These are phyloP conservation scores for Sebastes vulpes DNA, from an alignment of 2,797 vertebrate species.

Conservation along the genomic window DNA sequence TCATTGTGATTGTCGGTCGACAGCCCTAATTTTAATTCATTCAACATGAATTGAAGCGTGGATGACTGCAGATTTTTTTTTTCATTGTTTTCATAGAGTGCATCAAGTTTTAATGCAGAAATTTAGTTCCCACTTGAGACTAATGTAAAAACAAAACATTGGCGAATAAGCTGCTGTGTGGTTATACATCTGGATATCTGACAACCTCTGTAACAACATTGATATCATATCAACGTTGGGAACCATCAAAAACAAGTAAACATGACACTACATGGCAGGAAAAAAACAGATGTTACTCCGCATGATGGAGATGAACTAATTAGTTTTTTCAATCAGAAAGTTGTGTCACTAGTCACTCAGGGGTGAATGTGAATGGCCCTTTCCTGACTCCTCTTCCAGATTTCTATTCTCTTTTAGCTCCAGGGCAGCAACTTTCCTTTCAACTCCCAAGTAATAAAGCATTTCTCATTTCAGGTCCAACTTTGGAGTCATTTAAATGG, in stretches of 20 bases:
- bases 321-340: slow-evolving; percentile 46
- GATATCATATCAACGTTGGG: background rate
- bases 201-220: background rate
- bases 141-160: background rate
- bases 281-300: background rate
- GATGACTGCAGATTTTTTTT: background rate
- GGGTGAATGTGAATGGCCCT: slow-evolving; percentile 32
- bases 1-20: no score
- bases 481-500: slow-evolving; percentile 48
- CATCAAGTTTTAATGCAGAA: background rate
- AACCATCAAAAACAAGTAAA: background rate
- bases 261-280: slow-evolving; percentile 3
- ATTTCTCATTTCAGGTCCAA: slow-evolving; percentile 44
- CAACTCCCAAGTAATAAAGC: slow-evolving; percentile 48
- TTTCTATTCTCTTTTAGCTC: slow-evolving; percentile 48
- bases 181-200: background rate
- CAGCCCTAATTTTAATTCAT: background rate
- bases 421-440: slow-evolving; percentile 47
- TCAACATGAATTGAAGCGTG: background rate
- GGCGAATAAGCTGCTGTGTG: background rate
- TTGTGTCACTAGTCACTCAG: slow-evolving; percentile 57
- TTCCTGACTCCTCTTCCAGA: slow-evolving; percentile 27
- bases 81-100: background rate
- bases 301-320: slow-evolving; percentile 43
- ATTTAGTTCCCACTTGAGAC: background rate